Evolutionary conservation across 2,113 vertebrate genomes (phyloP).

Genomic region (Notarius lentiginosus): DNA sequence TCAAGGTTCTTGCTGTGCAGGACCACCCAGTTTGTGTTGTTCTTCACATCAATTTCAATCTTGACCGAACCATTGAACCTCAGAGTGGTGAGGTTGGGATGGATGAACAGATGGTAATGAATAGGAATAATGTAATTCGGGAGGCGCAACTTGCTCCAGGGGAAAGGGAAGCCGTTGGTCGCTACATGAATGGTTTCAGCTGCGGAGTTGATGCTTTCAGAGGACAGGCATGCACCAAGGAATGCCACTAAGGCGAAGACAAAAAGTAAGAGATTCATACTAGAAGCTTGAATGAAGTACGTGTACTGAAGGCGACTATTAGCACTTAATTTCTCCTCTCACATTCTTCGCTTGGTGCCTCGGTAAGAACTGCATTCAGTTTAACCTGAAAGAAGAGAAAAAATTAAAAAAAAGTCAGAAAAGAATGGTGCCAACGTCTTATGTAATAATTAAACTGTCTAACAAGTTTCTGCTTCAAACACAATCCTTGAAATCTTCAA

Average conservation of each 20-base stretch:
- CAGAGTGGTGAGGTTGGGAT: constrained; percentile 73
- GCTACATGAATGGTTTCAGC: constrained; percentile 54
- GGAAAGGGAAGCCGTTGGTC: constrained; percentile 70
- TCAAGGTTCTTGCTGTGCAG: constrained; percentile 75
- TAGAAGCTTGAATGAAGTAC: constrained; percentile 9
- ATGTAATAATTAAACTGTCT: not conserved
- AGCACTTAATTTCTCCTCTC: constrained; percentile 18
- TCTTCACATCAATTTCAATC: constrained; percentile 70
- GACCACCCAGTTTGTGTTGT: constrained; percentile 76
- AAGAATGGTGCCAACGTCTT: not conserved
- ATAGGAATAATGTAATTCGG: constrained; percentile 74
- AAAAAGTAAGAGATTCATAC: constrained; percentile 59
- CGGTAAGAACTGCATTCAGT: not conserved
- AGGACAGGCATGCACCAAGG: constrained; percentile 41
- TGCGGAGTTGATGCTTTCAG: constrained; percentile 40
- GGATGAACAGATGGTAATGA: constrained; percentile 71
- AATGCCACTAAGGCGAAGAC: constrained; percentile 52
- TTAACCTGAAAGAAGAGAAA: constrained; percentile 54
- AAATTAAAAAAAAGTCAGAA: not conserved
- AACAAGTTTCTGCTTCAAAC: not conserved
- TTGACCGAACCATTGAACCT: constrained; percentile 69
- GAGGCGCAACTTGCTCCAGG: constrained; percentile 74
- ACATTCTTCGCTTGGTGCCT: constrained; percentile 4
- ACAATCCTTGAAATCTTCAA: not conserved
- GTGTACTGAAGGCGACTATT: not conserved